Evolutionary conservation across 2,888 invertebrate genomes (phyloP).

Genomic region (Microplitis manilae): DNA sequence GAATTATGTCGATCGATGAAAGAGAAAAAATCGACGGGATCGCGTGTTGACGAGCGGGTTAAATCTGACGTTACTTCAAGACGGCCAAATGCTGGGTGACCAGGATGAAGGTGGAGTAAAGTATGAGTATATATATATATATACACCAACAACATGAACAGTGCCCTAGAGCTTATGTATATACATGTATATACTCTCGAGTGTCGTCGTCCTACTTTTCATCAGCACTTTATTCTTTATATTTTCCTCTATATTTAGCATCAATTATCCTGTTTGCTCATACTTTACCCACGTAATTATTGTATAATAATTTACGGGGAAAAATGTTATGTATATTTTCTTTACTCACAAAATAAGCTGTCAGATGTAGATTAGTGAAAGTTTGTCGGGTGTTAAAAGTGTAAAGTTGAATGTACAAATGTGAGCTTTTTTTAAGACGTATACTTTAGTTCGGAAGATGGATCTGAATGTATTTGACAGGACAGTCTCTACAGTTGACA

Average conservation of each 20-base stretch:
- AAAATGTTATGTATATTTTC: not conserved
- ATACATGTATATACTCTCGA: slow-evolving; percentile 7
- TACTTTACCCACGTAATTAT: not conserved
- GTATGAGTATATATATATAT: slow-evolving; percentile 7
- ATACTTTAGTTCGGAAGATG: not conserved
- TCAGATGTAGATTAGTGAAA: not conserved
- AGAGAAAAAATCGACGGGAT: slow-evolving; percentile 43
- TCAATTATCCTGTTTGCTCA: not conserved
- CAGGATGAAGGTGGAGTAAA: slow-evolving; percentile 25
- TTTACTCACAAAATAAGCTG: not conserved
- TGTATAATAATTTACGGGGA: not conserved
- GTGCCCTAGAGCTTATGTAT: not conserved
- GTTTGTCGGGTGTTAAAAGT: not conserved
- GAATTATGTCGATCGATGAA: slow-evolving; percentile 34
- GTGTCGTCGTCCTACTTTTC: not conserved
- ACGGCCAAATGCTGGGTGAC: slow-evolving; percentile 31
- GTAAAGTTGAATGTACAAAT: not conserved
- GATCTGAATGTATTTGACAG: not conserved
- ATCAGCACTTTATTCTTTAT: slow-evolving; percentile 12
- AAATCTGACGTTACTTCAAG: slow-evolving; percentile 32
- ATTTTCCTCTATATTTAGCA: not conserved
- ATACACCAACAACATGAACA: slow-evolving; percentile 16
- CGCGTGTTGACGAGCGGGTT: slow-evolving; percentile 40
- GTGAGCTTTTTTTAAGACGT: not conserved
- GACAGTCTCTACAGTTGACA: not conserved